A percentile compares a stretch with the other conserved stretches of the same genome.
Conservation (phyloP, 1,140 invertebrate species). For the Lineus longissimus region DNA sequence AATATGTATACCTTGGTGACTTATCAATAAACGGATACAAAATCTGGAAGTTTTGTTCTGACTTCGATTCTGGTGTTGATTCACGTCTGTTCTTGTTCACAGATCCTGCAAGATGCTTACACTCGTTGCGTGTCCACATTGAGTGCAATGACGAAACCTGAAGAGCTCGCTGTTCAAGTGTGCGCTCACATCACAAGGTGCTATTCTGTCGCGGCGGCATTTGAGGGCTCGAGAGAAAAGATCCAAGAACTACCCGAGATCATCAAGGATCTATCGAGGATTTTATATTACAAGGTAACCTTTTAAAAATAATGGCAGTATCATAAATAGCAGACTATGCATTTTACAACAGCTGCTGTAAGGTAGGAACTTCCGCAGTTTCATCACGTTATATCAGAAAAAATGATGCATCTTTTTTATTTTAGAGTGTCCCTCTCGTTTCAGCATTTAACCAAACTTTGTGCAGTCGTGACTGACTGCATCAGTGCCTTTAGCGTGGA, state of each 20-base stretch:
- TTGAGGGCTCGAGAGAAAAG: slow-evolving; percentile 82
- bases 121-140: slow-evolving; percentile 86
- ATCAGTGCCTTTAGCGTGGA: slow-evolving; percentile 77
- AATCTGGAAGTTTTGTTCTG: too few relatives aligned
- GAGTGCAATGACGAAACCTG: slow-evolving; percentile 53
- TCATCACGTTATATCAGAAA: too few relatives aligned
- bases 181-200: slow-evolving; percentile 87
- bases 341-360: too few relatives aligned
- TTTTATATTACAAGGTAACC: slow-evolving; percentile 82
- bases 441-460: slow-evolving; percentile 74
- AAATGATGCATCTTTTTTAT: too few relatives aligned
- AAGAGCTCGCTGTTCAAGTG: slow-evolving; percentile 61
- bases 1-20: too few relatives aligned
- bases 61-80: too few relatives aligned
- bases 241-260: slow-evolving; percentile 78
- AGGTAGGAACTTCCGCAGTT: too few relatives aligned
- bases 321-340: too few relatives aligned
- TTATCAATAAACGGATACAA: too few relatives aligned
- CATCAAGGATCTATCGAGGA: slow-evolving; percentile 81
- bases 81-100: slow-evolving; percentile 19
- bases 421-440: slow-evolving; percentile 20
- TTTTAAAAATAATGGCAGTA: slow-evolving; percentile 24
- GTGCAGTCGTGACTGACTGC: slow-evolving; percentile 78
- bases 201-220: slow-evolving; percentile 91
- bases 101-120: slow-evolving; percentile 82